Conservation (phyloP, 2,888 invertebrate genomes). For the Mantis religiosa region DNA sequence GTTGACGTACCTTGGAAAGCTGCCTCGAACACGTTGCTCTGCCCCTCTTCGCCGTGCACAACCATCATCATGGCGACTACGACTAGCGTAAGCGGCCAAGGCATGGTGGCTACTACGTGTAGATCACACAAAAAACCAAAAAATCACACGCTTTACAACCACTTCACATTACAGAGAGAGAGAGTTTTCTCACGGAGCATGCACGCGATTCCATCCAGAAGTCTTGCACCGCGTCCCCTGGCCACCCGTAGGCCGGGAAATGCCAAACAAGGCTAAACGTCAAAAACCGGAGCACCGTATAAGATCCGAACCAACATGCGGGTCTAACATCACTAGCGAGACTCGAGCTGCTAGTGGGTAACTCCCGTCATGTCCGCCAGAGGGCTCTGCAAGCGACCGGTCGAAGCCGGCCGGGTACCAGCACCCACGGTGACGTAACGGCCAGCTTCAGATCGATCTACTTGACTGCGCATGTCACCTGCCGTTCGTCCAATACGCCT, state of each 20-base stretch:
- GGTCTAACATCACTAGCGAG: background rate
- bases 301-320: background rate
- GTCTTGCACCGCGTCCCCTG: background rate
- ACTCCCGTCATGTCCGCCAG: background rate
- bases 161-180: background rate
- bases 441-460: background rate
- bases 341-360: background rate
- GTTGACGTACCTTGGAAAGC: slow-evolving; percentile 15
- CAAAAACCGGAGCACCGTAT: background rate
- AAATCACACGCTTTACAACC: background rate
- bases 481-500: background rate
- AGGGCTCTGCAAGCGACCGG: background rate
- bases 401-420: background rate
- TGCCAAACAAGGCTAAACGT: background rate
- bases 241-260: background rate
- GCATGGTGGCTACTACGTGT: background rate
- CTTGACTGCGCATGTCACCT: background rate
- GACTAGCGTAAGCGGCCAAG: background rate
- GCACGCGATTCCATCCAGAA: background rate
- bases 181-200: background rate
- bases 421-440: background rate
- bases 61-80: background rate
- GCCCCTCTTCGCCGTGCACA: background rate
- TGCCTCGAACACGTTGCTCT: slow-evolving; percentile 12
- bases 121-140: background rate